These are phyloP conservation scores for Trichonephila inaurata DNA, from an alignment of 1,140 invertebrate genomes.

Conservation along the genomic window DNA sequence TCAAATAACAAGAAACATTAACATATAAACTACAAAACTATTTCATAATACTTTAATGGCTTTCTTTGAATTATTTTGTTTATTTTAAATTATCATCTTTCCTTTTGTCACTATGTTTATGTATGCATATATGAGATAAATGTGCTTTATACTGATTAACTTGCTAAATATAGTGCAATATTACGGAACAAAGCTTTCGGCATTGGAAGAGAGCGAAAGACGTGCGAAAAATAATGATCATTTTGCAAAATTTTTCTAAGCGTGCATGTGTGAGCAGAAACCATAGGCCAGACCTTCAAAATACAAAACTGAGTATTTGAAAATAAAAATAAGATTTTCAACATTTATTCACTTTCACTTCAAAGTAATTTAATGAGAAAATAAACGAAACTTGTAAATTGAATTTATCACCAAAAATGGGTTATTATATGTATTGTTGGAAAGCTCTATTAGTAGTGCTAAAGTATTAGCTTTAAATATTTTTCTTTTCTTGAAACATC, in stretches of 20 bases:
- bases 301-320: neutral
- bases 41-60: no score
- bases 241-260: slow-evolving; percentile 6
- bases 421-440: no score
- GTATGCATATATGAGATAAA: neutral
- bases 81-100: no score
- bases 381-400: no score
- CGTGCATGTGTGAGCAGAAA: slow-evolving; percentile 57
- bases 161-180: slow-evolving; percentile 4
- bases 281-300: slow-evolving; percentile 9
- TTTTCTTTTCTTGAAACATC: no score
- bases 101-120: neutral
- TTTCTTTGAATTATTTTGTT: no score
- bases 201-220: neutral
- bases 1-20: no score
- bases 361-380: neutral
- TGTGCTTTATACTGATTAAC: neutral
- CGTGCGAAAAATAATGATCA: neutral
- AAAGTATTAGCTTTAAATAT: no score
- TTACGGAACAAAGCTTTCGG: neutral
- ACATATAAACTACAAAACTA: no score
- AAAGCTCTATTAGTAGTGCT: no score
- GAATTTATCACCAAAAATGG: no score
- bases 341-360: neutral
- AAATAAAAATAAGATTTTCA: neutral